A percentile compares a stretch with the other conserved stretches of the same genome.
These are phyloP conservation scores for Pristionchus japonicus DNA, from an alignment of 2,888 invertebrate species.

Conservation along the genomic window DNA sequence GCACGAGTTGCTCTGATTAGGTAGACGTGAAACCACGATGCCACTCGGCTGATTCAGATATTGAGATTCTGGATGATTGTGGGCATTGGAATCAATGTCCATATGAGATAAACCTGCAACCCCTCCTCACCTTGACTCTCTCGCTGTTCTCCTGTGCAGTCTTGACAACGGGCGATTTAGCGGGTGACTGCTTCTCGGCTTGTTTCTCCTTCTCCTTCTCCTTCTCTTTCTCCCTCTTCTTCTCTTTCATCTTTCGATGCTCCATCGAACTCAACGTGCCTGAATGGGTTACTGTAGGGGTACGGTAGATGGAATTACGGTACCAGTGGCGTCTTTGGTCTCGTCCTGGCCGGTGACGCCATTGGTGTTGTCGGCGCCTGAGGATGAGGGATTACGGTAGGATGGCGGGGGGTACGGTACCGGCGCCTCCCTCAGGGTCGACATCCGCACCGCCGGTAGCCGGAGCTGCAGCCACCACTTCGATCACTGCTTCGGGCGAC, in stretches of 20 bases:
- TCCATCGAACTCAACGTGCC: neutral
- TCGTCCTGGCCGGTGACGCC: neutral
- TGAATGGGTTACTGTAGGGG: neutral
- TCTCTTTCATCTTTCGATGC: neutral
- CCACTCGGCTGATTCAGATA: too few relatives aligned
- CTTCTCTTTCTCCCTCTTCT: too few relatives aligned
- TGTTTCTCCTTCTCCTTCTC: neutral
- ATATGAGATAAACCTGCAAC: neutral
- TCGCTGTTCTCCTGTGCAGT: conserved; percentile 15
- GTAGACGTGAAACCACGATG: too few relatives aligned
- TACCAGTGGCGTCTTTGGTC: neutral
- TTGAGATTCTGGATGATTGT: too few relatives aligned
- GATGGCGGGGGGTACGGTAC: neutral
- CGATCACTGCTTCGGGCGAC: neutral
- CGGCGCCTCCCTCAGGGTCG: neutral
- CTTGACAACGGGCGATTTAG: neutral
- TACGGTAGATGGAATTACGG: neutral
- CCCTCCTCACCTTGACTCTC: neutral
- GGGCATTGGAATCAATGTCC: too few relatives aligned
- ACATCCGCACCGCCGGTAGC: neutral
- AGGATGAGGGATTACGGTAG: neutral
- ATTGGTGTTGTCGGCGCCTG: neutral
- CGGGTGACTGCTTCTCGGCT: neutral
- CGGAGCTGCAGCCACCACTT: neutral
- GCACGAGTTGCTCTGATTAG: too few relatives aligned